Percentiles rank a stretch among this genome's conserved stretches.
These are phyloP conservation scores for Oncorhynchus clarkii DNA, from an alignment of 2,113 vertebrate species.

Conservation along the genomic window DNA sequence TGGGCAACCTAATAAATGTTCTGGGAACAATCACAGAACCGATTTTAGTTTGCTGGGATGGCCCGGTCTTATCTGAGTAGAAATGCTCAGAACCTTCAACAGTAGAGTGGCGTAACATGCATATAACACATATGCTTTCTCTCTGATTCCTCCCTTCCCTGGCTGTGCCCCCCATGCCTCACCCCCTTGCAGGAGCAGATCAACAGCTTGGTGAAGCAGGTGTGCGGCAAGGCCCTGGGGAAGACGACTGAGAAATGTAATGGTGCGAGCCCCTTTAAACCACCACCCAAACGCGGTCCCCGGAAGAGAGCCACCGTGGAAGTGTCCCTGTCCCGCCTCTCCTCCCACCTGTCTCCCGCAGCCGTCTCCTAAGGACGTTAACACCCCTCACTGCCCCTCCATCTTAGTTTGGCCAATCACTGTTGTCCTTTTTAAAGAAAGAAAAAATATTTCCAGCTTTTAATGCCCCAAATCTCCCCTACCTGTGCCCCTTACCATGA, in stretches of 20 bases:
- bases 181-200: constrained; percentile 85
- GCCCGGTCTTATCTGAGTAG: too few relatives aligned
- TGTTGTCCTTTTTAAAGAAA: constrained; percentile 23
- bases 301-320: constrained; percentile 90
- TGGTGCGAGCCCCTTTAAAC: constrained; percentile 79
- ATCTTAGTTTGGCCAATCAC: background rate
- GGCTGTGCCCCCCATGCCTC: background rate
- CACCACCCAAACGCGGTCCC: constrained; percentile 86
- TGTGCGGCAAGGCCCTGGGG: constrained; percentile 88
- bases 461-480: constrained; percentile 17
- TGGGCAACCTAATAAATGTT: too few relatives aligned
- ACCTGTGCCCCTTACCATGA: background rate
- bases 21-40: too few relatives aligned
- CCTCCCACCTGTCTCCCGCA: constrained; percentile 79
- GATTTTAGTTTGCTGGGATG: too few relatives aligned
- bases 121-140: too few relatives aligned
- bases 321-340: constrained; percentile 87
- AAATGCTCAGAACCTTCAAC: background rate
- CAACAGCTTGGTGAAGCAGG: constrained; percentile 93
- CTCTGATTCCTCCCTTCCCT: constrained; percentile 8
- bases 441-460: constrained; percentile 42
- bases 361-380: constrained; percentile 79
- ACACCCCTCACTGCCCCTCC: constrained; percentile 29
- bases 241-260: constrained; percentile 80
- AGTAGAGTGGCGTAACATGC: too few relatives aligned